Percentiles rank a stretch among this genome's conserved stretches.
phyloP scores from a whole-genome alignment of 2,888 invertebrate species.

The Eubasilissa splendida region DNA sequence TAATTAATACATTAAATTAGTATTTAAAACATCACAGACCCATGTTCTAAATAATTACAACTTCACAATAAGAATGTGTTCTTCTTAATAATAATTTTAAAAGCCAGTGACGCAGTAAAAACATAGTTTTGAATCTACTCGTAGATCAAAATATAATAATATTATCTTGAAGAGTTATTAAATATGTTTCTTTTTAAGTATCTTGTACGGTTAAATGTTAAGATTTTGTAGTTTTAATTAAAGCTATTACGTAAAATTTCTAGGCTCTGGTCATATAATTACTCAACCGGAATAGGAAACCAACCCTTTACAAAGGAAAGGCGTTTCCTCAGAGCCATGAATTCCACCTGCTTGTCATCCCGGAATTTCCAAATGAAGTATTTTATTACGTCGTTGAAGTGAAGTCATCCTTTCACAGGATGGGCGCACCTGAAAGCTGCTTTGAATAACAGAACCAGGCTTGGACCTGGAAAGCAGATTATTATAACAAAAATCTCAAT shows the following conservation, averaged over 20 bases:
- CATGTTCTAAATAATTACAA: too few relatives aligned
- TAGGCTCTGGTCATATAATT: slow-evolving; percentile 28
- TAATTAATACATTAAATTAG: too few relatives aligned
- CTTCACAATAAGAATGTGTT: too few relatives aligned
- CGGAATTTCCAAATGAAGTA: slow-evolving; percentile 33
- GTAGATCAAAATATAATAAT: too few relatives aligned
- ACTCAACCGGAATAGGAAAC: slow-evolving; percentile 9
- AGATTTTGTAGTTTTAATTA: slow-evolving; percentile 2
- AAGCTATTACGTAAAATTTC: slow-evolving; percentile 12
- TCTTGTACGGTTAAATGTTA: too few relatives aligned
- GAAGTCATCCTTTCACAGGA: neutral
- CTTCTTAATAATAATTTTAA: too few relatives aligned
- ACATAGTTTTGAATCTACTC: too few relatives aligned
- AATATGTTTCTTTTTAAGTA: too few relatives aligned
- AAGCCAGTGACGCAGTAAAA: too few relatives aligned
- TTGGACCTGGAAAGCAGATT: neutral
- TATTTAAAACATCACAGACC: too few relatives aligned
- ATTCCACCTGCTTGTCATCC: slow-evolving; percentile 33
- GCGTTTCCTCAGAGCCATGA: slow-evolving; percentile 14
- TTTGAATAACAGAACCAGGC: neutral
- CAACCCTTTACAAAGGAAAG: slow-evolving; percentile 26
- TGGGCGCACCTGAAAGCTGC: slow-evolving; percentile 7
- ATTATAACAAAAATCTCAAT: too few relatives aligned
- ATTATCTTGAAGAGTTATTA: too few relatives aligned
- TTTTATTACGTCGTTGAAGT: slow-evolving; percentile 28